Evolutionary conservation across 1,140 invertebrate species (phyloP), one percentile per base, ranked within the genome.

Genomic region (Aphis craccivora): DNA sequence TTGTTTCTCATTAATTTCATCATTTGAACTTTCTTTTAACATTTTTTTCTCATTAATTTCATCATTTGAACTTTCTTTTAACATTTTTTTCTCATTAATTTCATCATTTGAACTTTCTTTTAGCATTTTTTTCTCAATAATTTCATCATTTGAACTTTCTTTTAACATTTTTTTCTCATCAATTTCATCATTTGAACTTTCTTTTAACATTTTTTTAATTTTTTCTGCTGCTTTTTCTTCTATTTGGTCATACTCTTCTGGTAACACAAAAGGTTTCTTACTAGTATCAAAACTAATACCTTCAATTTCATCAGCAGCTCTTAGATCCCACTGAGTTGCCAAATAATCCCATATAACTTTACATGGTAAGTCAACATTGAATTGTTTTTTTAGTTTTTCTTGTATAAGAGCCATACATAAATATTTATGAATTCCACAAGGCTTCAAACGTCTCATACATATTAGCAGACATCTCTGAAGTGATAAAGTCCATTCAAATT

Each of bases 141-240:
- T 40, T 40, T 40, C 37, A 40, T 40, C 37, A 40, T 91, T 91
- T 76, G 67, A 67, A 55, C 53, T 40, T 40, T 40, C 37, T 40
- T 23, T 35, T 9, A 43, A 45, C 23, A 20, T 45, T 76, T 91
- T 91, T 45, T n/a, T 91, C 35, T 83, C 83, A n/a, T 48, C 20
- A 6, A 43, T 45, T n/a, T 90, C 89, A 40, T 90, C 23, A 30
- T 91, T 91, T 76, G 67, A 67, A 55, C 53, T 60, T 90, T 48
- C 5, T 67, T 91, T 30, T 40, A 45, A 60, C 8, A 67, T 1
- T n/a, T 76, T 91, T 76, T 43, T 45, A 22, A 91, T 30, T n/a
- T 67, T 91, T 91, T 91, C 90, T 3, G 7, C 30, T 83, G 51
- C 67, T 81, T 91, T n/a, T 9, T 43, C 5, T 14, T 51, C 22